A percentile compares a stretch with the other conserved stretches of the same genome.
Conservation (phyloP, 2,888 invertebrate genomes). For the Aleiodes alternator region DNA sequence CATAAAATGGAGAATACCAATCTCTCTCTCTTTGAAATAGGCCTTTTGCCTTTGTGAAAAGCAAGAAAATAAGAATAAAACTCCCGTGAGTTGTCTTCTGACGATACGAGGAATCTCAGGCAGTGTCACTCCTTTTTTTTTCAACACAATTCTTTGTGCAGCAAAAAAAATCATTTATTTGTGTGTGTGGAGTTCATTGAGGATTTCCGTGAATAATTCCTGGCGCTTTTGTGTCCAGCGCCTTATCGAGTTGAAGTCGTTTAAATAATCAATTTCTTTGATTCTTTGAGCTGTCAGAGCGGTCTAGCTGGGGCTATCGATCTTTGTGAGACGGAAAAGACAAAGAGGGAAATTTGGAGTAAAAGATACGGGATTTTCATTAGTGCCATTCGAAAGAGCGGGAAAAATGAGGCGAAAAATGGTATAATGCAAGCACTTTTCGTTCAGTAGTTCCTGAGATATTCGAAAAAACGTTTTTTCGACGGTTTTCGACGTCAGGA, state of each 20-base stretch:
- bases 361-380: no score
- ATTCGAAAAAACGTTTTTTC: no score
- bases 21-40: conserved; percentile 62
- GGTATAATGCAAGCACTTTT: no score
- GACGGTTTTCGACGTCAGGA: no score
- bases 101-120: conserved; percentile 32
- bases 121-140: conserved; percentile 25
- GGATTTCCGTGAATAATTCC: conserved; percentile 34
- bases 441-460: no score
- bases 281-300: conserved; percentile 22
- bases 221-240: not conserved
- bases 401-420: no score
- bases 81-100: conserved; percentile 17
- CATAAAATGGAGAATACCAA: conserved; percentile 58
- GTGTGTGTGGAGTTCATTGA: not conserved
- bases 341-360: not conserved
- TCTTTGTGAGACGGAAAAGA: conserved; percentile 18
- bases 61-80: not conserved
- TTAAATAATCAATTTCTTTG: conserved; percentile 30
- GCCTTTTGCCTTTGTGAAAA: conserved; percentile 33
- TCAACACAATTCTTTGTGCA: no score
- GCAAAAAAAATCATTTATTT: not conserved
- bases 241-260: conserved; percentile 33
- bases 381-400: no score
- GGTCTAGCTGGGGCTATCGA: not conserved